These are phyloP conservation scores for Halichoerus grypus DNA, from an alignment of 2,113 vertebrate species.

Conservation along the genomic window DNA sequence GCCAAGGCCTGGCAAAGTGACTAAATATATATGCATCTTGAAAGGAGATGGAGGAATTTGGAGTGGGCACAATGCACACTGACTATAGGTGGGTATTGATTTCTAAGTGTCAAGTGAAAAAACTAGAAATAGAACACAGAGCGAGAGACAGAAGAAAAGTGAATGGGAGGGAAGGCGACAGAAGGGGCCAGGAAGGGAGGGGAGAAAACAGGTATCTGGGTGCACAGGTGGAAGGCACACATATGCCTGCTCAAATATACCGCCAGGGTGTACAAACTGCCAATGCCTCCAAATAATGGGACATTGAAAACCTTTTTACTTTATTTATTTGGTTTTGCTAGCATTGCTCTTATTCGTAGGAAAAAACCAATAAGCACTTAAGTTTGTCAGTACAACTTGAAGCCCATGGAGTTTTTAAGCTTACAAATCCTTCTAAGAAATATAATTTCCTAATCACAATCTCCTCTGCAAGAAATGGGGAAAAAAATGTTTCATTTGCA, in stretches of 20 bases:
- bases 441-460: not conserved
- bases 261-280: not conserved
- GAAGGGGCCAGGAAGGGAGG: not conserved
- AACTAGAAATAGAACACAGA: conserved; percentile 39
- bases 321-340: conserved; percentile 59
- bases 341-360: conserved; percentile 27
- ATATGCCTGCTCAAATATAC: not conserved
- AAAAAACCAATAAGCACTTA: not conserved
- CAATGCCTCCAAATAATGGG: conserved; percentile 9
- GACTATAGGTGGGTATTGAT: not conserved
- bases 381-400: not conserved
- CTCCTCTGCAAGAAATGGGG: not conserved
- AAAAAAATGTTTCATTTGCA: conserved; percentile 38
- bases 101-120: conserved; percentile 42
- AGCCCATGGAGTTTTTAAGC: not conserved
- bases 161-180: not conserved
- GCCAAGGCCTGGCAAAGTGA: conserved; percentile 1
- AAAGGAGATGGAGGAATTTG: not conserved
- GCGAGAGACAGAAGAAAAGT: not conserved
- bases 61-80: not conserved
- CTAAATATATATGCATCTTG: not conserved
- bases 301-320: conserved; percentile 48
- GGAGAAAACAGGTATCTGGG: not conserved
- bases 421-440: not conserved
- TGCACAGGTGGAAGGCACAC: not conserved